Conservation (phyloP, 1,140 invertebrate species). For the Protaetia brevitarsis region DNA sequence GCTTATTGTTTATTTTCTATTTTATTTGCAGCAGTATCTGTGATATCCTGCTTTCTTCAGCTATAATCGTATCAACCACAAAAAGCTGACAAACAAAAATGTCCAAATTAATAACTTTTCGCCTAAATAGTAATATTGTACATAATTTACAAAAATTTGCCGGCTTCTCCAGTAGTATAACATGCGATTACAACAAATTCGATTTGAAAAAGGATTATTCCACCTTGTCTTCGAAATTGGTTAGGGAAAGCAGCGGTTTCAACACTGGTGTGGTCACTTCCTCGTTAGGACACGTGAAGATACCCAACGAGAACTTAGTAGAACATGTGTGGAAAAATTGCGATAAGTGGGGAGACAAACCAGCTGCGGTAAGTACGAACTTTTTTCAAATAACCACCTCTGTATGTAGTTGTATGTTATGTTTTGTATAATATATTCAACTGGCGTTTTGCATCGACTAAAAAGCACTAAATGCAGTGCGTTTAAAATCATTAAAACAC, state of each 20-base stretch:
- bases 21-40: conserved; percentile 10
- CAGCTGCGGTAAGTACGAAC: conserved; percentile 6
- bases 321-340: conserved; percentile 19
- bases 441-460: too few relatives aligned
- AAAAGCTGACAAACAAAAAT: not conserved
- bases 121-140: not conserved
- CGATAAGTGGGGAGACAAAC: conserved; percentile 14
- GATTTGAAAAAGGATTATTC: not conserved
- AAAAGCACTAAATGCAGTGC: too few relatives aligned
- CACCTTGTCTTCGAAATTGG: not conserved
- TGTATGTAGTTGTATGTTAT: too few relatives aligned
- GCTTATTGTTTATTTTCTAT: not conserved
- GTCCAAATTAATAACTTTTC: not conserved
- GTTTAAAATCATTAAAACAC: too few relatives aligned
- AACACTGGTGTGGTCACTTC: not conserved
- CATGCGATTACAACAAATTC: not conserved
- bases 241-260: not conserved
- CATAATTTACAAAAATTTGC: not conserved
- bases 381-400: not conserved
- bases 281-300: conserved; percentile 14
- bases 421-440: too few relatives aligned
- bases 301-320: conserved; percentile 16
- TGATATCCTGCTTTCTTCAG: not conserved
- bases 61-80: not conserved
- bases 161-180: not conserved